Evolutionary conservation across 2,888 invertebrate species (phyloP).

Genomic region (Polylopha cassiicola): DNA sequence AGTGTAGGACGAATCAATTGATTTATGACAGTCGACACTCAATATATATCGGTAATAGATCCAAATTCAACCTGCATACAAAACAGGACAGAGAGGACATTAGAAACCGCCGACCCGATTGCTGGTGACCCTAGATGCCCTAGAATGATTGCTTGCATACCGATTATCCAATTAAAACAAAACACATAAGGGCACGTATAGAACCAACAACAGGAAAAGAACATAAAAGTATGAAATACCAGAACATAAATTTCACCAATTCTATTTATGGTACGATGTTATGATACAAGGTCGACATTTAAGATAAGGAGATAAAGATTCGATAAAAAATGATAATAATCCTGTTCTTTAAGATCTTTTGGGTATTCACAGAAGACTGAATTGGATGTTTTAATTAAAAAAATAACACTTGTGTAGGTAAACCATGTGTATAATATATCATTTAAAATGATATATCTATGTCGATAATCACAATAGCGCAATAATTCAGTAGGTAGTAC

Average conservation of each 20-base stretch:
- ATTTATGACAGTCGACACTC: conserved; percentile 43
- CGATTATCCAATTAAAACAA: conserved; percentile 15
- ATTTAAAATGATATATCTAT: background rate
- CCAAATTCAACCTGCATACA: conserved; percentile 33
- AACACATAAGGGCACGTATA: conserved; percentile 23
- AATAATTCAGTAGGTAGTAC: conserved; percentile 1
- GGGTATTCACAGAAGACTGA: conserved; percentile 35
- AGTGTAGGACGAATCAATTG: conserved; percentile 48
- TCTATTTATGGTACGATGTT: conserved; percentile 7
- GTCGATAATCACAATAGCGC: conserved; percentile 15
- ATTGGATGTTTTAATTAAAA: conserved; percentile 36
- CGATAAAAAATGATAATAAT: conserved; percentile 46
- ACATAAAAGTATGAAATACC: conserved; percentile 6
- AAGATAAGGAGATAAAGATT: conserved; percentile 37
- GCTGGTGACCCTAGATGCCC: conserved; percentile 36
- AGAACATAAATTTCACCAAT: conserved; percentile 8
- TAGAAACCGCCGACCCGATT: conserved; percentile 43
- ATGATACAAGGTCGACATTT: conserved; percentile 43
- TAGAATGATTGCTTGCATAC: conserved; percentile 20
- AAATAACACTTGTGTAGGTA: conserved; percentile 35
- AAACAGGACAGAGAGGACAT: conserved; percentile 25
- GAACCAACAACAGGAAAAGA: conserved; percentile 24
- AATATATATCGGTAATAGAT: conserved; percentile 27
- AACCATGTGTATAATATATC: conserved; percentile 8
- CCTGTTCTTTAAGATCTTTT: conserved; percentile 28